A percentile compares a stretch with the other conserved stretches of the same genome.
Evolutionary conservation across 2,797 vertebrate genomes (phyloP).

Genomic region (Poecilia gillii): DNA sequence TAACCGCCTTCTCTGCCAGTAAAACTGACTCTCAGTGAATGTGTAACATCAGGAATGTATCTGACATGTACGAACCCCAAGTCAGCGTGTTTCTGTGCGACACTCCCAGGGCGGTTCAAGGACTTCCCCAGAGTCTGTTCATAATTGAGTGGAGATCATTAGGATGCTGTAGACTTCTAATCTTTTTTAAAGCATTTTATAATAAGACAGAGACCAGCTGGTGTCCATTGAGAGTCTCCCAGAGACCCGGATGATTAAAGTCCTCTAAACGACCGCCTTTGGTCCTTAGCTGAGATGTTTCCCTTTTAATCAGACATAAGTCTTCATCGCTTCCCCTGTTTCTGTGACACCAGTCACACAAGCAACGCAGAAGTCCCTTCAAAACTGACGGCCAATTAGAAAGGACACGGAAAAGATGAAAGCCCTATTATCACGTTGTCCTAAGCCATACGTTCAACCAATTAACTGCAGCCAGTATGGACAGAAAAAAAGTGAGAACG

Average conservation of each 20-base stretch:
- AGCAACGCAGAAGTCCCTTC: slow-evolving; percentile 1
- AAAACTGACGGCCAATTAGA: slow-evolving; percentile 68
- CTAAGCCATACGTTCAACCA: slow-evolving; percentile 53
- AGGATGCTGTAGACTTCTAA: slow-evolving; percentile 51
- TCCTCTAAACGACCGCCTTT: slow-evolving; percentile 72
- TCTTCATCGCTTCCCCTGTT: slow-evolving; percentile 31
- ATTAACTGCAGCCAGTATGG: slow-evolving; percentile 53
- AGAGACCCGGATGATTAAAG: slow-evolving; percentile 66
- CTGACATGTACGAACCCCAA: slow-evolving; percentile 8
- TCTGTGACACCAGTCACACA: slow-evolving; percentile 42
- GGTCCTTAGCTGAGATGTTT: slow-evolving; percentile 47
- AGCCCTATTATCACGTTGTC: slow-evolving; percentile 54
- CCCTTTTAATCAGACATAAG: slow-evolving; percentile 63
- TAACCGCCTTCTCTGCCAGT: slow-evolving; percentile 32
- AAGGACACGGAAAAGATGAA: slow-evolving; percentile 58
- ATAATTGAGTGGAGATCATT: slow-evolving; percentile 74
- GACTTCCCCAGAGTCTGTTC: slow-evolving; percentile 55
- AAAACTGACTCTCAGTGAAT: slow-evolving; percentile 16
- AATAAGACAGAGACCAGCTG: slow-evolving; percentile 63
- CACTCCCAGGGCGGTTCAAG: slow-evolving; percentile 20
- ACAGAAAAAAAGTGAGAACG: slow-evolving; percentile 32
- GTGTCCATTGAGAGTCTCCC: slow-evolving; percentile 54
- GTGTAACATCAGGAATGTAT: slow-evolving; percentile 12
- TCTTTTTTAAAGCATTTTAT: slow-evolving; percentile 73
- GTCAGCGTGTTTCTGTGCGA: slow-evolving; percentile 26